Percentiles rank a stretch among this genome's conserved stretches.
Evolutionary conservation across 2,888 invertebrate genomes (phyloP).

Genomic region (Cepaea hortensis): DNA sequence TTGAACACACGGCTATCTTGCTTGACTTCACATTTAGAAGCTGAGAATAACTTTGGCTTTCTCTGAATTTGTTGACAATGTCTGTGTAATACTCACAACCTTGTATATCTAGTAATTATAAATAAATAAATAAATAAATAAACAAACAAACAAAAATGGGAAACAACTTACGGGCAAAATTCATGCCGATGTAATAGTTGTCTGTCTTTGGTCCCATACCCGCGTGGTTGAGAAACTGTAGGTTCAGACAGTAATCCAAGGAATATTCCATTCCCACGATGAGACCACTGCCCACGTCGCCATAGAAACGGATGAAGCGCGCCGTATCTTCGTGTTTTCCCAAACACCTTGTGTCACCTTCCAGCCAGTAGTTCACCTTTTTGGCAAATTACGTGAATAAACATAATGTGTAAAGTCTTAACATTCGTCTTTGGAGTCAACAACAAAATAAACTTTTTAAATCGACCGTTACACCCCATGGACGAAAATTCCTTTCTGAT

Average conservation of each 20-base stretch:
- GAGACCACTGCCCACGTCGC: conserved; percentile 3
- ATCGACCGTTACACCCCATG: too few relatives aligned
- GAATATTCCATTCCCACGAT: conserved; percentile 32
- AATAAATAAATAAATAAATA: neutral
- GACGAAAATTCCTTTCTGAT: too few relatives aligned
- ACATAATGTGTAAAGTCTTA: neutral
- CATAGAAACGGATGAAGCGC: conserved; percentile 30
- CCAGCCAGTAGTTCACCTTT: conserved; percentile 45
- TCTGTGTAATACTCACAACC: too few relatives aligned
- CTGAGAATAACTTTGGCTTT: too few relatives aligned
- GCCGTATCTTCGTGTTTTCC: conserved; percentile 29
- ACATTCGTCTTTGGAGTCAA: too few relatives aligned
- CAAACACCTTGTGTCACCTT: conserved; percentile 29
- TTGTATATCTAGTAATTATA: too few relatives aligned
- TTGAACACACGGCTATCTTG: too few relatives aligned
- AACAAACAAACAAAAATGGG: neutral
- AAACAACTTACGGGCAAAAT: conserved; percentile 60
- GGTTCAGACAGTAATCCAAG: conserved; percentile 68
- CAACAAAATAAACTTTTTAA: too few relatives aligned
- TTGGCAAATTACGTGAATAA: neutral
- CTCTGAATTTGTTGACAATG: too few relatives aligned
- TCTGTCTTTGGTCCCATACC: conserved; percentile 89
- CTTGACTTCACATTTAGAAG: too few relatives aligned
- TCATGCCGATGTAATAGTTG: conserved; percentile 80
- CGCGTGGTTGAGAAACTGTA: conserved; percentile 73